phyloP scores from a whole-genome alignment of 2,888 invertebrate genomes.

The Drosophila differens region DNA sequence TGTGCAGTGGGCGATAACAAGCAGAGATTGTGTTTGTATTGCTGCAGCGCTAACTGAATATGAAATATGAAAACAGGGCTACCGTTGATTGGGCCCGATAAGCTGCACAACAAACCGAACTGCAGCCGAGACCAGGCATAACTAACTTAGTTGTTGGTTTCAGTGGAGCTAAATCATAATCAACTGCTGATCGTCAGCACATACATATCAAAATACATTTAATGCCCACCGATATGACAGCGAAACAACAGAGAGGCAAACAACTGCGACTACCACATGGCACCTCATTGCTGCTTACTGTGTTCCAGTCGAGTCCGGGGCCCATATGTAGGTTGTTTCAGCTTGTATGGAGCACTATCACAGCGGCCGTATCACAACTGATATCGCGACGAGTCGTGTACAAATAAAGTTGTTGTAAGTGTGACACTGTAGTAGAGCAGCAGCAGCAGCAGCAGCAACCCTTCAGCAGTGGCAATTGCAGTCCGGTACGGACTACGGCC shows the following conservation, averaged over 20 bases:
- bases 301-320: background rate
- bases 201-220: conserved; percentile 51
- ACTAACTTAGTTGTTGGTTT: conserved; percentile 11
- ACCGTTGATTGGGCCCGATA: conserved; percentile 51
- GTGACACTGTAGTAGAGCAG: conserved; percentile 33
- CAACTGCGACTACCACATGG: conserved; percentile 36
- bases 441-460: conserved; percentile 2
- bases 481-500: conserved; percentile 2
- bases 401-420: conserved; percentile 53
- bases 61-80: conserved; percentile 40
- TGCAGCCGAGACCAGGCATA: conserved; percentile 16
- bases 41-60: conserved; percentile 35
- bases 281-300: conserved; percentile 13
- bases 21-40: conserved; percentile 52
- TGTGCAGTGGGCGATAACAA: conserved; percentile 49
- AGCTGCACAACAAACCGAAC: conserved; percentile 33
- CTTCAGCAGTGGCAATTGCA: conserved; percentile 24
- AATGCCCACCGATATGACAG: conserved; percentile 43
- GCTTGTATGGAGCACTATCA: conserved; percentile 57
- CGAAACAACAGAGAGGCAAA: conserved; percentile 33
- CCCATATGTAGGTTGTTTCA: conserved; percentile 48
- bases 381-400: conserved; percentile 59
- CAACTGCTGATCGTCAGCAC: conserved; percentile 50
- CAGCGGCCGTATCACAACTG: conserved; percentile 51
- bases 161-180: conserved; percentile 52